phyloP scores from a whole-genome alignment of 2,113 vertebrate genomes.

The Gnathonemus echidnorhynchus region DNA sequence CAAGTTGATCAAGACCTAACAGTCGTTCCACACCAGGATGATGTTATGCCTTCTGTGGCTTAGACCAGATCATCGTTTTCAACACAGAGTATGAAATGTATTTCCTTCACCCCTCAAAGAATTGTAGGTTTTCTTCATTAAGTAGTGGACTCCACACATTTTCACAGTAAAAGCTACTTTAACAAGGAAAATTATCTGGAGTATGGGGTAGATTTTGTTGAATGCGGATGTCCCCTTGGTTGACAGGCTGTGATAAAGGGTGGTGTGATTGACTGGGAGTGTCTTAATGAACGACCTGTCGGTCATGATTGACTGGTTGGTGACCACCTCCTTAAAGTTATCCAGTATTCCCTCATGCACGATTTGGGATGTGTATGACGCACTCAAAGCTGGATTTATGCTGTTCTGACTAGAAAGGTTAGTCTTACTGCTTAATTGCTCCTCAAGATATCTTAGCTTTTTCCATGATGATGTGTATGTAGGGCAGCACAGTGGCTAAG shows the following conservation, averaged over 20 bases:
- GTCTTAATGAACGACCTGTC: no score
- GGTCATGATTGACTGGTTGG: no score
- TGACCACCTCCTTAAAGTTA: no score
- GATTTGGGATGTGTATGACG: no score
- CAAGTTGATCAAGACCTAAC: not conserved
- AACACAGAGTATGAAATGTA: not conserved
- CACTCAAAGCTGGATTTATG: not conserved
- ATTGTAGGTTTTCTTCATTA: not conserved
- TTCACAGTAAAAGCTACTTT: not conserved
- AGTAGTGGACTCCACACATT: no score
- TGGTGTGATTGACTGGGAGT: no score
- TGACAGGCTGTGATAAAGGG: no score
- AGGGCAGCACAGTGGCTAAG: not conserved
- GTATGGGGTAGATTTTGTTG: no score
- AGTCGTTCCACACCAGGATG: not conserved
- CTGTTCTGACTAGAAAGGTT: not conserved
- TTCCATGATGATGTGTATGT: not conserved
- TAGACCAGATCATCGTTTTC: not conserved
- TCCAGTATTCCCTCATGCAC: no score
- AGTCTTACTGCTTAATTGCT: not conserved
- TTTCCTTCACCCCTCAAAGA: not conserved
- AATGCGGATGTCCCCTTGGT: no score
- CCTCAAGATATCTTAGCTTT: not conserved
- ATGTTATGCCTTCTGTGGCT: not conserved
- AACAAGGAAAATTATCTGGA: not conserved